These are phyloP conservation scores for Lamellibrachia satsuma DNA, from an alignment of 2,888 invertebrate species.

Conservation along the genomic window DNA sequence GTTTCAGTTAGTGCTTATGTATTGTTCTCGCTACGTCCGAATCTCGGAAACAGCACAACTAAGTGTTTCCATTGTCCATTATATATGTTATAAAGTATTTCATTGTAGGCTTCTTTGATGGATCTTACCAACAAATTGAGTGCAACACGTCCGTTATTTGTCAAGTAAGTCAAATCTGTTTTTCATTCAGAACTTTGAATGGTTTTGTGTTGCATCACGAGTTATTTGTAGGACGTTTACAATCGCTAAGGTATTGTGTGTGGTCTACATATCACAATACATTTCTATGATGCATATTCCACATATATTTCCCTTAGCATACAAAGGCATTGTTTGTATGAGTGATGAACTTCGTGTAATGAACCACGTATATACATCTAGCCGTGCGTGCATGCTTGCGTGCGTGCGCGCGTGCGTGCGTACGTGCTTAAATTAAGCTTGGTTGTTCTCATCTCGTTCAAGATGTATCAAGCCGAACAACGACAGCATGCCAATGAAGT, in stretches of 20 bases:
- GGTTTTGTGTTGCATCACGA: too few species aligned
- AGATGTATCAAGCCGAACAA: constrained; percentile 58
- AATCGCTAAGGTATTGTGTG: too few species aligned
- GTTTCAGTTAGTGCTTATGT: neutral
- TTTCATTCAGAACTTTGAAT: neutral
- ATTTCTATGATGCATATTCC: too few species aligned
- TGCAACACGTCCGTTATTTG: constrained; percentile 18
- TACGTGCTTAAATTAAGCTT: too few species aligned
- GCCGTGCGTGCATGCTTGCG: too few species aligned
- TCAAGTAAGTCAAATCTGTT: constrained; percentile 8
- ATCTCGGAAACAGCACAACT: neutral
- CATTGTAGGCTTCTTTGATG: neutral
- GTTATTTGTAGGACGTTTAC: too few species aligned
- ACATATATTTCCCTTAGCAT: too few species aligned
- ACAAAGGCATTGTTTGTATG: too few species aligned
- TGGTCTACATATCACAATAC: too few species aligned
- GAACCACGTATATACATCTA: too few species aligned
- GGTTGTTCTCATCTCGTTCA: neutral
- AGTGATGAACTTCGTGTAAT: too few species aligned
- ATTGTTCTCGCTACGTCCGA: neutral
- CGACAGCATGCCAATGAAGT: constrained; percentile 46
- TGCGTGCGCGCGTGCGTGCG: too few species aligned
- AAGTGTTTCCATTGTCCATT: neutral
- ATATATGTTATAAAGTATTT: neutral
- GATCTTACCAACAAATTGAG: constrained; percentile 21